These are phyloP conservation scores for Ficedula albicollis DNA, from an alignment of 2,797 vertebrate species.

Conservation along the genomic window DNA sequence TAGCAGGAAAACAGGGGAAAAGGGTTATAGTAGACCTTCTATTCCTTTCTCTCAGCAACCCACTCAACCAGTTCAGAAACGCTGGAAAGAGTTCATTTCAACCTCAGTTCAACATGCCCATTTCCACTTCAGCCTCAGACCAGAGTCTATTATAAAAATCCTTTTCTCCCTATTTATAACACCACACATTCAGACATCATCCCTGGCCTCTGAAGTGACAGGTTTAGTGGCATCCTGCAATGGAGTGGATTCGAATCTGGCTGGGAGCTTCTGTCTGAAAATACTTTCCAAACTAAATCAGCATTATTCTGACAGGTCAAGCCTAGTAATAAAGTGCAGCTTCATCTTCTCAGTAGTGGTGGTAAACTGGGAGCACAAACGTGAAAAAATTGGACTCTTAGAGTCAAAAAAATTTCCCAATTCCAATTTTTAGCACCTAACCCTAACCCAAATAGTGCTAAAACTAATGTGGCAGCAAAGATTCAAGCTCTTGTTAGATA, in stretches of 20 bases:
- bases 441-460: not conserved
- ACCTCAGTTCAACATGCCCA: not conserved
- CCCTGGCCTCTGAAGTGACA: not conserved
- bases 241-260: not conserved
- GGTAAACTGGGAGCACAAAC: not conserved
- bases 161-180: not conserved
- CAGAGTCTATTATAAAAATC: not conserved
- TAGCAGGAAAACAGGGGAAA: not conserved
- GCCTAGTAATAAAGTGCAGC: not conserved
- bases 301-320: not conserved
- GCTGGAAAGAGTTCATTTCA: not conserved
- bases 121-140: not conserved
- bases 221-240: not conserved
- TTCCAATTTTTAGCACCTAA: not conserved
- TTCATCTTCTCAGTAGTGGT: not conserved
- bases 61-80: not conserved
- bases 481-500: not conserved
- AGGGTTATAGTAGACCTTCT: not conserved
- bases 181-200: not conserved
- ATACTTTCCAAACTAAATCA: not conserved
- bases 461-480: not conserved
- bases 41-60: not conserved
- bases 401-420: not conserved
- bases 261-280: not conserved
- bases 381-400: not conserved